These are phyloP conservation scores for Drosophila asahinai DNA, from an alignment of 1,140 invertebrate genomes.

Conservation along the genomic window DNA sequence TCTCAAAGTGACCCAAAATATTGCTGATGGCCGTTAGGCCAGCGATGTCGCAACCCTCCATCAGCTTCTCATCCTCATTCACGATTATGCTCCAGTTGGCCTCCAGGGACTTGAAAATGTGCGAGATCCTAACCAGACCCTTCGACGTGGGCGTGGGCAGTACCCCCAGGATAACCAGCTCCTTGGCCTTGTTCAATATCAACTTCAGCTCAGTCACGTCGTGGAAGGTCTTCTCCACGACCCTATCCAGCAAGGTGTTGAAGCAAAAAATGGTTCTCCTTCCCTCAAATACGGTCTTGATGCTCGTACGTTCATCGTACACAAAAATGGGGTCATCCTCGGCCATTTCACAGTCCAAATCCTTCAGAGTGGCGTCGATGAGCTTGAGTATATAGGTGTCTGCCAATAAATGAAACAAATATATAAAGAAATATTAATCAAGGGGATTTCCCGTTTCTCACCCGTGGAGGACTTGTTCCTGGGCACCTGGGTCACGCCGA, in stretches of 20 bases:
- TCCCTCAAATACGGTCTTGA: neutral
- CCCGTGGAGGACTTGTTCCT: constrained; percentile 1
- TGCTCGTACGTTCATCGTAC: neutral
- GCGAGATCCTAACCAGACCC: constrained; percentile 5
- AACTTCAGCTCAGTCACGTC: neutral
- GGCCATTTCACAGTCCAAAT: constrained; percentile 8
- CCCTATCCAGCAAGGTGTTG: constrained; percentile 25
- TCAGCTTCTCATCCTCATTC: constrained; percentile 1
- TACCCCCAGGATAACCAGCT: constrained; percentile 16
- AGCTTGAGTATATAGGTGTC: constrained; percentile 4
- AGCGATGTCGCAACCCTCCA: neutral
- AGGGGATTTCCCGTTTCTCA: neutral
- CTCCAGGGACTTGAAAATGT: constrained; percentile 10
- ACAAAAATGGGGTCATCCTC: constrained; percentile 29
- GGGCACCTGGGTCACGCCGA: constrained; percentile 11
- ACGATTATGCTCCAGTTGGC: constrained; percentile 9
- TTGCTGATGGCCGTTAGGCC: constrained; percentile 1
- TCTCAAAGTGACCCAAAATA: constrained; percentile 24
- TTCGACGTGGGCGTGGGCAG: constrained; percentile 4
- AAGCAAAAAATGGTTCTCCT: constrained; percentile 19
- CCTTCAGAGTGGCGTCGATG: neutral
- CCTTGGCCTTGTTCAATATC: constrained; percentile 12
- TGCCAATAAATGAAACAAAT: neutral
- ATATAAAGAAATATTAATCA: too few species aligned
- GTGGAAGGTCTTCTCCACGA: constrained; percentile 24